phyloP scores from a whole-genome alignment of 2,113 vertebrate species.

The Aplodontia rufa region DNA sequence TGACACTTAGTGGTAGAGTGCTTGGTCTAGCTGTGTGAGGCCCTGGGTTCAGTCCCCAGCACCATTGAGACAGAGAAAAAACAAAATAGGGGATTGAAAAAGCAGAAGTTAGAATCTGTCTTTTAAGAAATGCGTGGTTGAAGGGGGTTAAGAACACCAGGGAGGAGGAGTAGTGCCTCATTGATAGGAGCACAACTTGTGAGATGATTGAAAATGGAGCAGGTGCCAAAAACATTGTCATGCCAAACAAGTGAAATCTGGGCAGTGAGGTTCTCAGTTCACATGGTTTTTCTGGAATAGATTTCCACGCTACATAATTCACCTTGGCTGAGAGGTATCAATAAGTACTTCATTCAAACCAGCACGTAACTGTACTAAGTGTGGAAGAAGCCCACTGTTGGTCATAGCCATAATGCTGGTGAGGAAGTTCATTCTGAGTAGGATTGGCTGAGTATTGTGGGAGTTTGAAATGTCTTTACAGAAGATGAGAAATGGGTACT shows the following conservation, averaged over 20 bases:
- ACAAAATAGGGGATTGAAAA: not conserved
- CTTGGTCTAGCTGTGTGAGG: not conserved
- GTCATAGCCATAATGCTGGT: not conserved
- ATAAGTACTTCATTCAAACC: constrained; percentile 3
- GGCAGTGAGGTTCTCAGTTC: not conserved
- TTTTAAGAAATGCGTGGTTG: constrained; percentile 6
- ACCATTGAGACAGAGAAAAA: not conserved
- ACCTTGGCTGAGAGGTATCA: not conserved
- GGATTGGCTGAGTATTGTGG: not conserved
- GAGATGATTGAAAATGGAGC: not conserved
- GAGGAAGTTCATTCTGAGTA: not conserved
- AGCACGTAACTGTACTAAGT: not conserved
- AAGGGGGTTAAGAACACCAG: not conserved
- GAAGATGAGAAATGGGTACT: constrained; percentile 50
- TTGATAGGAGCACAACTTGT: not conserved
- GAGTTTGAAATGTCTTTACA: constrained; percentile 42
- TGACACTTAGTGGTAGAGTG: not conserved
- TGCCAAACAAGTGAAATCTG: not conserved
- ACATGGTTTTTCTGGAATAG: constrained; percentile 14
- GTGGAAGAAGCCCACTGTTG: not conserved
- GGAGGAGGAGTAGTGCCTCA: not conserved
- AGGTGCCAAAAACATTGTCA: not conserved
- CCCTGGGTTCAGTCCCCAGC: not conserved
- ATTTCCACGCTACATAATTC: not conserved
- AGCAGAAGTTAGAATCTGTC: not conserved